These are phyloP conservation scores for Nestor notabilis DNA, from an alignment of 2,113 vertebrate species.

Conservation along the genomic window DNA sequence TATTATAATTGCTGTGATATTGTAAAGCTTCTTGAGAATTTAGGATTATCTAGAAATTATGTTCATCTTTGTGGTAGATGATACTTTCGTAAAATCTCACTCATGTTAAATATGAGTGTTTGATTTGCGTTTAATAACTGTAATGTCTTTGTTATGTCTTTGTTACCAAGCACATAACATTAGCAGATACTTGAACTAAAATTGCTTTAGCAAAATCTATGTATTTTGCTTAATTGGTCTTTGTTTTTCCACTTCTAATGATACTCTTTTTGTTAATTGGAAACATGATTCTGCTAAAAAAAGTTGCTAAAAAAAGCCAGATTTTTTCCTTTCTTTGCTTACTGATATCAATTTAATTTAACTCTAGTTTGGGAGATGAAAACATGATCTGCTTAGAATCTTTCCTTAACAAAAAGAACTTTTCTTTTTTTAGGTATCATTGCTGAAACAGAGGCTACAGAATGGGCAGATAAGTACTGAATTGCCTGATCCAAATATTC, in stretches of 20 bases:
- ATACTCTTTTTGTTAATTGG: neutral
- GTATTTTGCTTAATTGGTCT: neutral
- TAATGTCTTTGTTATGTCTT: neutral
- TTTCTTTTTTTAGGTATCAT: conserved; percentile 79
- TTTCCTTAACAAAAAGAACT: neutral
- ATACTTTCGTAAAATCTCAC: neutral
- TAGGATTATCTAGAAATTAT: neutral
- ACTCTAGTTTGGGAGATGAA: neutral
- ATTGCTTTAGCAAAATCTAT: neutral
- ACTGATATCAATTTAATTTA: neutral
- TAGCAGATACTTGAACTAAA: neutral
- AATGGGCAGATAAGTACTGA: conserved; percentile 68
- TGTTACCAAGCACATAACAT: neutral
- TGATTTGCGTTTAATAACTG: neutral
- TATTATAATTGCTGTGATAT: neutral
- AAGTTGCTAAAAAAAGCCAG: neutral
- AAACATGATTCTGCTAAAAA: neutral
- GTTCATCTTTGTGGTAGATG: neutral
- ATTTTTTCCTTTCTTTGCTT: neutral
- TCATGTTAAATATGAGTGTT: neutral
- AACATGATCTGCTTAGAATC: neutral
- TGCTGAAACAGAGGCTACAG: conserved; percentile 87
- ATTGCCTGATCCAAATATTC: conserved; percentile 53
- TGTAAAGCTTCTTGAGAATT: neutral
- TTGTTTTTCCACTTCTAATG: neutral